Percentiles rank a stretch among this genome's conserved stretches.
Evolutionary conservation across 64 coral and sea anemone species (phyloP).

Genomic region (Pocillopora damicornis): DNA sequence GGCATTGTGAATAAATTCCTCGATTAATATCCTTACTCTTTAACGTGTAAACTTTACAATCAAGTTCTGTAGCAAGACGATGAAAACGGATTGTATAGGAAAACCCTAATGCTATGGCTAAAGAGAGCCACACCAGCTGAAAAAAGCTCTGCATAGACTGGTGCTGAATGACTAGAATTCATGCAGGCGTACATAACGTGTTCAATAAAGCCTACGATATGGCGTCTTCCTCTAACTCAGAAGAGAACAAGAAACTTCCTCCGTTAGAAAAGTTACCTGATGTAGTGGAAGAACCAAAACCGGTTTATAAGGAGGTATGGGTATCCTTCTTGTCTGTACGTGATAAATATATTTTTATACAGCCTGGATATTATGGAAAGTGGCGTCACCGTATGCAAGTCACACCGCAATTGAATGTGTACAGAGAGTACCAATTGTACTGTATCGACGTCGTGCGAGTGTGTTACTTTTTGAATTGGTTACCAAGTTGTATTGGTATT

Average conservation of each 20-base stretch:
- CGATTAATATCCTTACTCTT: background rate
- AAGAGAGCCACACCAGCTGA: background rate
- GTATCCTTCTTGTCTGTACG: background rate
- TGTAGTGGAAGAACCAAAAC: background rate
- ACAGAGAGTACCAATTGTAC: too few species aligned
- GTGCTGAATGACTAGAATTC: background rate
- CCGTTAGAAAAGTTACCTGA: background rate
- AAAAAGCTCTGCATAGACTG: background rate
- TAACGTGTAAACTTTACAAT: too few species aligned
- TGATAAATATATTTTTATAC: background rate
- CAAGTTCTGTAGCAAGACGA: background rate
- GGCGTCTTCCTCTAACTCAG: background rate
- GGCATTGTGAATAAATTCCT: slow-evolving; percentile 62
- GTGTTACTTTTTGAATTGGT: too few species aligned
- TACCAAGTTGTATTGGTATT: too few species aligned
- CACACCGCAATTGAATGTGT: too few species aligned
- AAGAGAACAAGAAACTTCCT: background rate
- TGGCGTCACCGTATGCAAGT: too few species aligned
- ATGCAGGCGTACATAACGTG: background rate
- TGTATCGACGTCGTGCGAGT: too few species aligned
- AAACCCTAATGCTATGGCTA: background rate
- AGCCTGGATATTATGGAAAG: too few species aligned
- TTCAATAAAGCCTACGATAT: background rate
- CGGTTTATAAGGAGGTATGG: background rate
- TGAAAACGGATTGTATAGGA: slow-evolving; percentile 24